A percentile compares a stretch with the other conserved stretches of the same genome.
Evolutionary conservation across 2,888 invertebrate genomes (phyloP).

Genomic region (Andrena marginata): DNA sequence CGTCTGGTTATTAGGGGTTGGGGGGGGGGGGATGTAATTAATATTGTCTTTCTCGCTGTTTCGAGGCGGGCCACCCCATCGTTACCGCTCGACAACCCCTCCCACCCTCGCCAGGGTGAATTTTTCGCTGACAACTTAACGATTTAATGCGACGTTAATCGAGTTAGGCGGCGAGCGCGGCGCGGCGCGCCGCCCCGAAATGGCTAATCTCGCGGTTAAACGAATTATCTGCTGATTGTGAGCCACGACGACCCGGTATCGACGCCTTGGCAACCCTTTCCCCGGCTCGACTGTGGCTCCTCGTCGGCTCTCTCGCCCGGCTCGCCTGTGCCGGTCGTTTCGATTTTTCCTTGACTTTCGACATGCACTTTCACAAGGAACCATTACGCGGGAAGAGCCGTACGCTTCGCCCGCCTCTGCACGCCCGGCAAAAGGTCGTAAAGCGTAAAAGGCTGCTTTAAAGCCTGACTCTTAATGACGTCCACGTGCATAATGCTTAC

Average conservation of each 20-base stretch:
- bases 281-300: neutral
- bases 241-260: conserved; percentile 5
- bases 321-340: neutral
- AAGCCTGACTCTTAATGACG: conserved; percentile 80
- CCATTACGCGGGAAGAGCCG: conserved; percentile 62
- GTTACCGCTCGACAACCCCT: conserved; percentile 24
- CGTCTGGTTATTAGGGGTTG: conserved; percentile 76
- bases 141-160: conserved; percentile 75
- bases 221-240: conserved; percentile 61
- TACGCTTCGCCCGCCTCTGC: conserved; percentile 36
- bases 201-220: conserved; percentile 74
- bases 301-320: neutral
- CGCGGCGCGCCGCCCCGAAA: conserved; percentile 66
- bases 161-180: conserved; percentile 61
- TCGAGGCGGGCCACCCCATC: conserved; percentile 35
- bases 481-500: conserved; percentile 76
- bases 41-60: conserved; percentile 76
- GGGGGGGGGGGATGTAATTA: conserved; percentile 78
- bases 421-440: conserved; percentile 77
- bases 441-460: conserved; percentile 82
- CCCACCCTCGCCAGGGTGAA: conserved; percentile 49
- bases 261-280: conserved; percentile 38
- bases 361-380: conserved; percentile 59
- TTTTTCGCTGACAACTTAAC: conserved; percentile 78
- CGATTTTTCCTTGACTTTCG: conserved; percentile 61